These are phyloP conservation scores for Catharus fuscescens DNA, from an alignment of 2,113 vertebrate genomes.

Conservation along the genomic window DNA sequence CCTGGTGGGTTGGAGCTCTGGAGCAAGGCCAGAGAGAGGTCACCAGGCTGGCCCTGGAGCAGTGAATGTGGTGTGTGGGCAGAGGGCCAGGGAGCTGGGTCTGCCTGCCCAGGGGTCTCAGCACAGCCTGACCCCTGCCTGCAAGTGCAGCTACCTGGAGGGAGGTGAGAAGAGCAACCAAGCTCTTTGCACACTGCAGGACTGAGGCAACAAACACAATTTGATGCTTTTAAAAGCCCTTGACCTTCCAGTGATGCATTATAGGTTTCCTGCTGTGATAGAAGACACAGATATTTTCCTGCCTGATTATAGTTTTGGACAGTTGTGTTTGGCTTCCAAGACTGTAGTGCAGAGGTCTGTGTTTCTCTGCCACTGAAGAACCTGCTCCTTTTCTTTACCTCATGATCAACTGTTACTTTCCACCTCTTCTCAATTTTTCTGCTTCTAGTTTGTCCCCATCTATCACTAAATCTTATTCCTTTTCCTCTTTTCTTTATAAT, in stretches of 20 bases:
- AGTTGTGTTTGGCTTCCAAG: neutral
- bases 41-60: neutral
- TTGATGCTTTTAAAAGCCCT: neutral
- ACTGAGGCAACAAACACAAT: neutral
- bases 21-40: neutral
- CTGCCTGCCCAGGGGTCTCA: neutral
- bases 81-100: neutral
- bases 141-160: neutral
- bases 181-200: neutral
- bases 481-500: neutral
- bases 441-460: neutral
- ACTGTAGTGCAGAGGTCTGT: neutral
- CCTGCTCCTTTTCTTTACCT: neutral
- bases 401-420: neutral
- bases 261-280: neutral
- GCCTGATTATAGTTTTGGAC: neutral
- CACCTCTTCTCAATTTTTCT: neutral
- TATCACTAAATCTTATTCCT: neutral
- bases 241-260: neutral
- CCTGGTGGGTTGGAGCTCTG: neutral
- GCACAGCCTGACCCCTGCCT: neutral
- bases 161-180: neutral
- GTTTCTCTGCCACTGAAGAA: neutral
- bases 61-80: accelerated
- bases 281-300: neutral